Conservation (phyloP, 2,797 vertebrate genomes). For the Lagocephalus sceleratus region DNA sequence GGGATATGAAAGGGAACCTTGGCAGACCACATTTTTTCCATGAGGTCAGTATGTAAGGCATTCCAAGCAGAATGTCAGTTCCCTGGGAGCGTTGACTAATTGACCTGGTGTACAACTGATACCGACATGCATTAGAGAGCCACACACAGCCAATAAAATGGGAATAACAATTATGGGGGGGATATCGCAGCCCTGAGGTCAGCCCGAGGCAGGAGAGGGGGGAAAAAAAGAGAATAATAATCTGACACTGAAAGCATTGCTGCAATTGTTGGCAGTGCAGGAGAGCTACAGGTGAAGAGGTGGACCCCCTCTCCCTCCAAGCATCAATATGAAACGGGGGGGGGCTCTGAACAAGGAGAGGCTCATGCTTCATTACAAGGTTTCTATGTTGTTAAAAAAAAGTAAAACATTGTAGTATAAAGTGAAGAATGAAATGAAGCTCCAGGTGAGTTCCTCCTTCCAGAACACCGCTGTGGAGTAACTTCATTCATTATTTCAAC, state of each 20-base stretch:
- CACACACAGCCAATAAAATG: conserved; percentile 51
- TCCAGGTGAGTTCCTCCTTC: too few relatives aligned
- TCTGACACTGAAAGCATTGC: conserved; percentile 14
- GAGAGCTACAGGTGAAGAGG: neutral
- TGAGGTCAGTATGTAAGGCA: conserved; percentile 71
- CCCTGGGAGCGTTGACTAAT: conserved; percentile 68
- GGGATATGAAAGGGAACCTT: conserved; percentile 73
- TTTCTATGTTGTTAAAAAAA: too few relatives aligned
- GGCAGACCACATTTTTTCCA: conserved; percentile 74
- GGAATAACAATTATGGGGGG: conserved; percentile 8
- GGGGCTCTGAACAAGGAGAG: too few relatives aligned
- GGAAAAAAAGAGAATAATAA: neutral
- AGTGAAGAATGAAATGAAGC: too few relatives aligned
- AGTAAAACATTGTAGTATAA: too few relatives aligned
- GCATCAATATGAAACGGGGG: too few relatives aligned
- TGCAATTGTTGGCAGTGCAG: conserved; percentile 1
- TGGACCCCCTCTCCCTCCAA: too few relatives aligned
- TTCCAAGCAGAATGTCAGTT: conserved; percentile 69
- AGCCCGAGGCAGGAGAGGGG: too few relatives aligned
- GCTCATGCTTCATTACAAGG: too few relatives aligned
- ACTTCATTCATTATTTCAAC: too few relatives aligned
- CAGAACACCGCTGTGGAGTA: too few relatives aligned
- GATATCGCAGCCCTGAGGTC: too few relatives aligned
- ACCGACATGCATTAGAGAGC: conserved; percentile 43
- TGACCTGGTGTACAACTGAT: conserved; percentile 61